Conservation (phyloP, 2,113 vertebrate species). For the Sorex fumeus region DNA sequence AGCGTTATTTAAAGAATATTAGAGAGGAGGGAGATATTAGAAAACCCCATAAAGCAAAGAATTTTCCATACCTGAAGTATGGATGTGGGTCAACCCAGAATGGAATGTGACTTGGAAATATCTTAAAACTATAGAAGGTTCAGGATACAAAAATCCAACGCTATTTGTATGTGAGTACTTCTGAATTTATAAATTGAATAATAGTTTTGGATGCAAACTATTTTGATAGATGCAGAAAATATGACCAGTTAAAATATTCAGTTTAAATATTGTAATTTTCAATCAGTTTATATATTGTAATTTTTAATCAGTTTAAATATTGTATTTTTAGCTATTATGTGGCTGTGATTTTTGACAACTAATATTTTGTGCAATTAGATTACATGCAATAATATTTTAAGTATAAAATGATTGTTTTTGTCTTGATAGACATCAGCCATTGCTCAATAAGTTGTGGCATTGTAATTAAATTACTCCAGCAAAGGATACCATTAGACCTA, state of each 20-base stretch:
- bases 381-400: background rate
- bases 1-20: too few relatives aligned
- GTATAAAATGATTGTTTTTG: background rate
- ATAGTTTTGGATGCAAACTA: background rate
- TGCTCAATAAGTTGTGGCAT: background rate
- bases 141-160: background rate
- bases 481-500: background rate
- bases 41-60: too few relatives aligned
- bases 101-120: background rate
- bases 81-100: background rate
- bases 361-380: background rate
- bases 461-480: background rate
- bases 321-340: background rate
- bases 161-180: background rate
- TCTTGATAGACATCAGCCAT: background rate
- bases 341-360: background rate
- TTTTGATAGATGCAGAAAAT: constrained; percentile 47
- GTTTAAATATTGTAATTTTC: background rate
- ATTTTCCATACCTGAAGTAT: too few relatives aligned
- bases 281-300: too few relatives aligned
- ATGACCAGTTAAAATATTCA: background rate
- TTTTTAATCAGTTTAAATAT: background rate
- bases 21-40: too few relatives aligned
- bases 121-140: background rate
- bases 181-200: background rate